Conservation (phyloP, 2,797 vertebrate genomes). For the Apodemus agrarius region DNA sequence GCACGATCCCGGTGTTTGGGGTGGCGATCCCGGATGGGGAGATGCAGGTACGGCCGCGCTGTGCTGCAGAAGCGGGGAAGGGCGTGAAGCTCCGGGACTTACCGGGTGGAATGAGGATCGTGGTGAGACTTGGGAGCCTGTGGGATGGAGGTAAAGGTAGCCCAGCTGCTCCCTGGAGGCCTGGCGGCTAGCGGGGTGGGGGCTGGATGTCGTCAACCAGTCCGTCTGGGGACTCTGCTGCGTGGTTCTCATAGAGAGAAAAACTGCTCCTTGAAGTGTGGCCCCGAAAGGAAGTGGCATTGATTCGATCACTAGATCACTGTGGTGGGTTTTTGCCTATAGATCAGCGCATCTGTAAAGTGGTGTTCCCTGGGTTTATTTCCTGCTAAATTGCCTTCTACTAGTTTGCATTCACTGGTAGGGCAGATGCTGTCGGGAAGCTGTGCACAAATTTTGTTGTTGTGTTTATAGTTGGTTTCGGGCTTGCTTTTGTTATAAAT, state of each 20-base stretch:
- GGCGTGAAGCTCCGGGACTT: neutral
- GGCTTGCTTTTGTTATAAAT: constrained; percentile 16
- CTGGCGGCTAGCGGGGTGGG: neutral
- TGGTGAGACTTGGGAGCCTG: neutral
- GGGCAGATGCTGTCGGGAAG: neutral
- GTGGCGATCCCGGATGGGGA: constrained; percentile 50
- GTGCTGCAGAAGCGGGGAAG: neutral
- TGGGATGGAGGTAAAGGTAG: neutral
- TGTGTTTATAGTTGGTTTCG: constrained; percentile 6
- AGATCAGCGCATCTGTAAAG: neutral
- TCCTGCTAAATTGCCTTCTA: neutral
- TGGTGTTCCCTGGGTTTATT: neutral
- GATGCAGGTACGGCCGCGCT: constrained; percentile 20
- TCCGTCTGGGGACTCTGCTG: neutral
- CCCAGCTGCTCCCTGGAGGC: neutral
- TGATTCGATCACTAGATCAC: neutral
- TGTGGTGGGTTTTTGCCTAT: neutral
- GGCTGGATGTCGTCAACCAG: neutral
- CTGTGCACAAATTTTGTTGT: neutral
- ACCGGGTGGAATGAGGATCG: neutral
- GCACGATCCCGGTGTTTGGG: constrained; percentile 24
- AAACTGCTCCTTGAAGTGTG: neutral
- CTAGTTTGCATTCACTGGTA: neutral
- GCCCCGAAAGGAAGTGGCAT: neutral
- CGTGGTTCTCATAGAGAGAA: neutral